Conservation (phyloP, 2,797 vertebrate genomes). For the Atherinosoma microstoma region DNA sequence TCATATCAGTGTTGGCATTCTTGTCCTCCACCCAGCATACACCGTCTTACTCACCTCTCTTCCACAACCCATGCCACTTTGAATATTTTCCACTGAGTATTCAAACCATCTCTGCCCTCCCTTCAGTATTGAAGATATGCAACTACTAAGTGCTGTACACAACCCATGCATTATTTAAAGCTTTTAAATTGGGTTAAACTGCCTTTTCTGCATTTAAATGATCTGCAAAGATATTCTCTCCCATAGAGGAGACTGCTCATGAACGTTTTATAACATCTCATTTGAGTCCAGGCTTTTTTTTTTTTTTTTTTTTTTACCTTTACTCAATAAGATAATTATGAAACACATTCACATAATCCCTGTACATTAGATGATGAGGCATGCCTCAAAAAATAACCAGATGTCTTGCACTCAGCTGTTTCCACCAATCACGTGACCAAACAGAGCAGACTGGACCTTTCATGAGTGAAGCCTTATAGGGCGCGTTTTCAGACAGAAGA, state of each 20-base stretch:
- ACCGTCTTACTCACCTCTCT: no score
- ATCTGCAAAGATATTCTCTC: not conserved
- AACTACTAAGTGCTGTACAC: not conserved
- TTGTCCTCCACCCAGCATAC: no score
- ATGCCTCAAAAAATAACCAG: not conserved
- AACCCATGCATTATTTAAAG: not conserved
- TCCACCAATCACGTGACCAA: no score
- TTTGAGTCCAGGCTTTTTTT: no score
- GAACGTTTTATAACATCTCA: no score
- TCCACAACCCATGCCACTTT: no score
- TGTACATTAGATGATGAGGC: not conserved
- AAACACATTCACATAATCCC: not conserved
- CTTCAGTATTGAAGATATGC: not conserved
- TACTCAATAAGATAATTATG: not conserved
- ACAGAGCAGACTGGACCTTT: not conserved
- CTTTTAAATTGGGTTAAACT: not conserved
- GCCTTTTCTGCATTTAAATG: not conserved
- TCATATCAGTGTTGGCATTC: no score
- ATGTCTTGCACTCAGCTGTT: no score
- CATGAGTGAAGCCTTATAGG: not conserved
- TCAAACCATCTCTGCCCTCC: not conserved
- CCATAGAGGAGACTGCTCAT: not conserved
- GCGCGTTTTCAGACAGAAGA: no score
- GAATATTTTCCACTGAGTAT: not conserved
- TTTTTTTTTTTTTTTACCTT: no score